Percentiles rank a stretch among this genome's conserved stretches.
Evolutionary conservation across 2,113 vertebrate genomes (phyloP).

Genomic region (Halichoerus grypus): DNA sequence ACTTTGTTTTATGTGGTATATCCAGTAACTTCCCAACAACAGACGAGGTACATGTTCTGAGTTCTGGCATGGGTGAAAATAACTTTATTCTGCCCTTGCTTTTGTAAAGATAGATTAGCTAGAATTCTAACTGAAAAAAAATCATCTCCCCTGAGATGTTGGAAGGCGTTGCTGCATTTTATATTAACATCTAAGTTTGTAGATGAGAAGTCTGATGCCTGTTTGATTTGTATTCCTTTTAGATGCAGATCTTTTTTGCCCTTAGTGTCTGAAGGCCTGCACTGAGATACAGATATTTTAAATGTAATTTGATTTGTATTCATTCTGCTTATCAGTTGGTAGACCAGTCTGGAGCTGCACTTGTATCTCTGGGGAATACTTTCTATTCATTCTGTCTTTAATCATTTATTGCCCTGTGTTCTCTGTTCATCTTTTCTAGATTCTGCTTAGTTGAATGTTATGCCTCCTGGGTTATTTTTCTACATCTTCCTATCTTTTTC

Average conservation of each 20-base stretch:
- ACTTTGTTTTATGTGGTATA: background rate
- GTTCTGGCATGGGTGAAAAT: background rate
- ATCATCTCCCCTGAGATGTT: background rate
- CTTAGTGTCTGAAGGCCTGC: background rate
- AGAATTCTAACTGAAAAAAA: background rate
- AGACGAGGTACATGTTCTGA: background rate
- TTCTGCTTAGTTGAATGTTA: background rate
- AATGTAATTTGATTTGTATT: background rate
- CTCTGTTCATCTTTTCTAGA: background rate
- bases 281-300: background rate
- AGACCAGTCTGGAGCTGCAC: background rate
- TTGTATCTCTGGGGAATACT: background rate
- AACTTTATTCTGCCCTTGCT: background rate
- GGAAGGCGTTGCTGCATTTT: background rate
- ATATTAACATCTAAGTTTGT: background rate
- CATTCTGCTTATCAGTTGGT: background rate
- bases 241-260: background rate
- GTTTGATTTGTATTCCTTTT: constrained; percentile 6
- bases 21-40: background rate
- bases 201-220: background rate
- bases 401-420: background rate
- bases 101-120: background rate
- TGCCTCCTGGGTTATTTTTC: background rate
- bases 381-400: background rate
- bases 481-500: background rate